Base-by-base conservation (phyloP, 35 echinoderm and acorn worm genomes). In the Lytechinus variegatus region DNA sequence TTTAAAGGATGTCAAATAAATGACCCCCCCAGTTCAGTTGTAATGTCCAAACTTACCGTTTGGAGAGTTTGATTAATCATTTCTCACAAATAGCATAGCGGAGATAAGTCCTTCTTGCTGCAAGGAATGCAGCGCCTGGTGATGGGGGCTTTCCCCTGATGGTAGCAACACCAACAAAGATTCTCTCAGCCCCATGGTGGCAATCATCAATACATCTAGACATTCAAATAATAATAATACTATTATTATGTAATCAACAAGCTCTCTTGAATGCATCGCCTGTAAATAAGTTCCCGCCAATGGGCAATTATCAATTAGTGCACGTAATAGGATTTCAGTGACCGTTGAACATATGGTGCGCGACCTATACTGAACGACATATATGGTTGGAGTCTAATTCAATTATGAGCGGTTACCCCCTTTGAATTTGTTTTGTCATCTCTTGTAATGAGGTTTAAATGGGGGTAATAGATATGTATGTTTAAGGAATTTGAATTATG, bases 231-330 rank as follows among this genome's bases (percentile, higher is more conserved):
- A 24, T 79, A 79, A 79, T 79, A 79, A 24, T 79, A 79, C 66
- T 79, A 79, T 79, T 24, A 79, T 79, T 79, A 79, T 79, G 66
- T 16, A 79, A 79, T 79, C 66, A 79, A 79, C 66, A 79, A 79
- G 19, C 66, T n/a, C 57, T 79, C 19, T 16, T 16, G 21, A 24
- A 79, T 79, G 66, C 16, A 79, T 24, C 19, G 66, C 66, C n/a
- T 24, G 14, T 24, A 24, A n/a, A 7, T 24, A 24, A 79, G 66
- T 24, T 24, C 66, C 21, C 66, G 24, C 66, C n/a, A 24, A 79
- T 79, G 66, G 66, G 66, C 66, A 79, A 79, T 79, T 79, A 79
- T 79, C 66, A 79, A 79, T 79, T 79, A 79, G 66, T 16, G 66
- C 66, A n/a, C 24, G 66, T 79, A 79, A 79, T 79, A n/a, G 66